These are phyloP conservation scores for Cantharis lateralis DNA, from an alignment of 2,888 invertebrate species.

Conservation along the genomic window DNA sequence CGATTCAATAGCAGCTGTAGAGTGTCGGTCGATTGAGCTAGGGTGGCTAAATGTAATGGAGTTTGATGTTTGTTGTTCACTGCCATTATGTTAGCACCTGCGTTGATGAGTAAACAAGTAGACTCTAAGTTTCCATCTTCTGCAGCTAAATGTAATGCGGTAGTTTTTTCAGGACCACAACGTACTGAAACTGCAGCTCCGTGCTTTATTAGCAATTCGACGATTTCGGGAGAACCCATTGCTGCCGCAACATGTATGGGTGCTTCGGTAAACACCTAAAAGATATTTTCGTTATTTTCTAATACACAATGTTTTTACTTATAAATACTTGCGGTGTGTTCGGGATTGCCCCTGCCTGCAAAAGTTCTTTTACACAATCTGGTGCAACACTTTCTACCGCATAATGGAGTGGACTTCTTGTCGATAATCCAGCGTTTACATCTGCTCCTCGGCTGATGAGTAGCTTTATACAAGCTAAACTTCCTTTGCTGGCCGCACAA, in stretches of 20 bases:
- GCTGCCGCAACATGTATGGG: conserved; percentile 82
- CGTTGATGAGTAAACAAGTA: conserved; percentile 70
- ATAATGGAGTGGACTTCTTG: conserved; percentile 79
- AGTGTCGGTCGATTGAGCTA: conserved; percentile 79
- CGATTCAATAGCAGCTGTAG: conserved; percentile 70
- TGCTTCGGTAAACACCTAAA: conserved; percentile 80
- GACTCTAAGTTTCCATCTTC: conserved; percentile 86
- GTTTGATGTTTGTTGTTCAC: conserved; percentile 78
- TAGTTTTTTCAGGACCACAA: conserved; percentile 70
- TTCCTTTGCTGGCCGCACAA: conserved; percentile 74
- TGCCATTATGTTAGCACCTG: conserved; percentile 77
- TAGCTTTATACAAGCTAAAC: conserved; percentile 64
- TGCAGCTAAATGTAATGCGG: conserved; percentile 85
- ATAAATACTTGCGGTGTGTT: conserved; percentile 75
- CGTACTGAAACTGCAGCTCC: conserved; percentile 81
- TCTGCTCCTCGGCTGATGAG: conserved; percentile 76
- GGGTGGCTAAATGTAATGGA: conserved; percentile 81
- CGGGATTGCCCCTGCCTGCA: conserved; percentile 79
- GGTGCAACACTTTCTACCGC: conserved; percentile 78
- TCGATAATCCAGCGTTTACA: conserved; percentile 71
- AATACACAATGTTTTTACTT: neutral
- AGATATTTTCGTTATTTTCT: conserved; percentile 6
- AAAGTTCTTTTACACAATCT: conserved; percentile 73
- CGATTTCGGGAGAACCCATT: conserved; percentile 70
- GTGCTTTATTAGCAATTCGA: conserved; percentile 73